Percentiles rank a stretch among this genome's conserved stretches.
These are phyloP conservation scores for Polydrusus tereticollis DNA, from an alignment of 2,888 invertebrate genomes.

Conservation along the genomic window DNA sequence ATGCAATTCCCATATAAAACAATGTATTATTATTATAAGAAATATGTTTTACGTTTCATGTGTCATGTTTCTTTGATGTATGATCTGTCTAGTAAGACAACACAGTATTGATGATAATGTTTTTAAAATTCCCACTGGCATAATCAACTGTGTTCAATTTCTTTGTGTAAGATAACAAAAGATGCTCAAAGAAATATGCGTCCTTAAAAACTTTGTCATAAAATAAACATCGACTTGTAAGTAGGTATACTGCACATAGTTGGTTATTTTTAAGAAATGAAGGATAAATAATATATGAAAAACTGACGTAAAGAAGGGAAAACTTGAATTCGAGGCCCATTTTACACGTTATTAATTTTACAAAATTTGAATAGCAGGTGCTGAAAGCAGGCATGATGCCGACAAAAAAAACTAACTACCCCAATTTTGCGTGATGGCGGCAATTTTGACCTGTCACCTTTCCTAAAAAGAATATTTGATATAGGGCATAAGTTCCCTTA, in stretches of 20 bases:
- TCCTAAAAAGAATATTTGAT: neutral
- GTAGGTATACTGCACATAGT: no score
- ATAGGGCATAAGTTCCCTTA: neutral
- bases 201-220: no score
- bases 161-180: no score
- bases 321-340: neutral
- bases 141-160: no score
- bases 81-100: no score
- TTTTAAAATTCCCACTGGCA: no score
- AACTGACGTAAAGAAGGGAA: neutral
- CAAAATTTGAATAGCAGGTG: slow-evolving; percentile 1
- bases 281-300: neutral
- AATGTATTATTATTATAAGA: no score
- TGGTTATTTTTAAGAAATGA: neutral
- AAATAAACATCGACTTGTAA: no score
- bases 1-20: neutral
- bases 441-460: slow-evolving; percentile 1
- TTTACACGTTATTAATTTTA: slow-evolving; percentile 3
- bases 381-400: neutral
- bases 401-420: neutral
- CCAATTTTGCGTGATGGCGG: neutral
- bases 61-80: no score
- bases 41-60: no score
- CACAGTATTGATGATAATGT: no score
- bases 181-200: no score